Conservation (phyloP, 2,113 vertebrate genomes). For the Varanus salvator region DNA sequence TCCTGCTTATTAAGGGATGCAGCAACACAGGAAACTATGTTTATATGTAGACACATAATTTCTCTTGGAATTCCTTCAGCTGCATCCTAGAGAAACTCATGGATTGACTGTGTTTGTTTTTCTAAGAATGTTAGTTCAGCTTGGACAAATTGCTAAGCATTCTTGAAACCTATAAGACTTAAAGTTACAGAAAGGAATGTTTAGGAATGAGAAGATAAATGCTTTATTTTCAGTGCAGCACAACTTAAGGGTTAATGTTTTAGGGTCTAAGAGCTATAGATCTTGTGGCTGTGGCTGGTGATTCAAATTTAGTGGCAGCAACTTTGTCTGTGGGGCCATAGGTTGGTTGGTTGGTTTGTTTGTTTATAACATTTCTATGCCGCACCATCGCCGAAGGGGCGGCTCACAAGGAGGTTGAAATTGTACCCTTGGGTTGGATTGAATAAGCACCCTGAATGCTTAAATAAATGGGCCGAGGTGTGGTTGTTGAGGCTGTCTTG, state of each 20-base stretch:
- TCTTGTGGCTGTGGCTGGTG: neutral
- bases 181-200: neutral
- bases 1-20: neutral
- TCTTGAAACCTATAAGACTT: neutral
- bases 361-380: no score
- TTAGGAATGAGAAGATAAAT: neutral
- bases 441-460: neutral
- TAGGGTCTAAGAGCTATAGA: neutral
- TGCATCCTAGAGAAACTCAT: neutral
- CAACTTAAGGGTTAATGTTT: neutral
- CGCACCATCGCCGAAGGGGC: no score
- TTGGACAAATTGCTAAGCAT: neutral
- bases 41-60: neutral
- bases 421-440: neutral
- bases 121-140: fast-evolving
- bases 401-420: neutral
- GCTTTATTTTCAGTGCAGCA: neutral
- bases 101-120: neutral
- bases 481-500: neutral
- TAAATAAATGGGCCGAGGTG: neutral
- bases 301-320: neutral
- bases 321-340: fast-evolving
- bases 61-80: neutral
- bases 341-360: no score
- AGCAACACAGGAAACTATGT: conserved; percentile 10